Base-by-base conservation (phyloP, 2,113 vertebrate species). In the Seriola dumerili region DNA sequence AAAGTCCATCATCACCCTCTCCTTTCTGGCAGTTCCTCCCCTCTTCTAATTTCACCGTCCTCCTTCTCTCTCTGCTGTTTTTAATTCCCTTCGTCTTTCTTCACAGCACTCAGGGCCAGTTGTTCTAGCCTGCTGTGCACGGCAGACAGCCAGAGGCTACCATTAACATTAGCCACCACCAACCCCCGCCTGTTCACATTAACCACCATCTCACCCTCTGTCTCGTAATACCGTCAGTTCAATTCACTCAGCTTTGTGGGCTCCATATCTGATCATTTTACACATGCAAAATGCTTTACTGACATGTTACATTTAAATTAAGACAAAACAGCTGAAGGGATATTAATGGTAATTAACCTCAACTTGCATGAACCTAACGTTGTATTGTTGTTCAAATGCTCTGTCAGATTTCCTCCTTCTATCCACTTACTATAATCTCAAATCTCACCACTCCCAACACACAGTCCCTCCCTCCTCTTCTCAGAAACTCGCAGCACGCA, bases 121-220 rank as follows among this genome's bases (percentile, higher is more conserved):
- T 74, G 58, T 75, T 76, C 65, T 55, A 61, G 70, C 57, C 76
- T 65, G 62, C 64, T 54, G 64, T 50, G 68, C 34, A 34, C 23
- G 25, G 46, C 80, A 66, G 40, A 85, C 50, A 67, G 72, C 85
- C 84, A 44, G 52, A 83, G 66, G 83, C 69, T 11, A 64, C 69
- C 16, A 65, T 83, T 81, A 86, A 76, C 88, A 83, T 88, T 78
- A 83, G 44, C 74, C 34, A 50, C 38, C 61, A 29, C 55, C 65
- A 59, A 6, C 78, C 72, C 66, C 68, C 36, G 2, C 65, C 65
- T 48, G 9, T 59, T 62, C 23, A n/a, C 72, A 21, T 62, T 17
- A 66, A 67, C 57, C 21, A 17, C 23, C 29, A 38, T 12, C 57
- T 61, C 68, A 23, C 55, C 58, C n/a, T 11, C 9, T 8, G 34